Conservation (phyloP, 2,888 invertebrate genomes). For the Diabrotica balteata region DNA sequence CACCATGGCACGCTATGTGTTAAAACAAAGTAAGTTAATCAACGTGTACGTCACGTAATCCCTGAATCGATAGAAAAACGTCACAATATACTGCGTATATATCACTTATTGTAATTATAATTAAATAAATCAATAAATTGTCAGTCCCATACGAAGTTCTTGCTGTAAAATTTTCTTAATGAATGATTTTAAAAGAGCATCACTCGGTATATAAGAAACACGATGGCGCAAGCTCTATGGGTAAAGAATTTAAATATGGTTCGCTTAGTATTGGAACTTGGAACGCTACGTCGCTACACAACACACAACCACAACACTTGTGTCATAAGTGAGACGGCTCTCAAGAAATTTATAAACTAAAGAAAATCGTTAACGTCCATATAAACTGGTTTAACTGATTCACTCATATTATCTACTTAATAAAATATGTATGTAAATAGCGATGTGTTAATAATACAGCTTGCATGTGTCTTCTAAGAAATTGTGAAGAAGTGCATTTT, state of each 20-base stretch:
- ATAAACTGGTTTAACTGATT: slow-evolving; percentile 39
- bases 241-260: slow-evolving; percentile 3
- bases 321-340: slow-evolving; percentile 21
- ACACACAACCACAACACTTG: slow-evolving; percentile 11
- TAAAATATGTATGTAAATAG: slow-evolving; percentile 38
- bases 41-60: too few species aligned
- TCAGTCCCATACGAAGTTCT: too few species aligned
- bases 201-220: too few species aligned
- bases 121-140: too few species aligned
- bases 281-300: neutral
- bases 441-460: slow-evolving; percentile 34
- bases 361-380: slow-evolving; percentile 30
- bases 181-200: too few species aligned
- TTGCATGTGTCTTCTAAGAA: slow-evolving; percentile 29
- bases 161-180: too few species aligned
- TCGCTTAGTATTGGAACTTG: slow-evolving; percentile 11
- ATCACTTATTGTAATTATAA: too few species aligned
- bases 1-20: too few species aligned
- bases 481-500: slow-evolving; percentile 22
- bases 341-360: slow-evolving; percentile 24
- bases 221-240: too few species aligned
- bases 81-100: too few species aligned
- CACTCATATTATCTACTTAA: slow-evolving; percentile 28
- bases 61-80: too few species aligned
- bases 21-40: too few species aligned